Evolutionary conservation across 2,888 invertebrate species (phyloP), one percentile per base, ranked within the genome.

Genomic region (Erannis defoliaria): DNA sequence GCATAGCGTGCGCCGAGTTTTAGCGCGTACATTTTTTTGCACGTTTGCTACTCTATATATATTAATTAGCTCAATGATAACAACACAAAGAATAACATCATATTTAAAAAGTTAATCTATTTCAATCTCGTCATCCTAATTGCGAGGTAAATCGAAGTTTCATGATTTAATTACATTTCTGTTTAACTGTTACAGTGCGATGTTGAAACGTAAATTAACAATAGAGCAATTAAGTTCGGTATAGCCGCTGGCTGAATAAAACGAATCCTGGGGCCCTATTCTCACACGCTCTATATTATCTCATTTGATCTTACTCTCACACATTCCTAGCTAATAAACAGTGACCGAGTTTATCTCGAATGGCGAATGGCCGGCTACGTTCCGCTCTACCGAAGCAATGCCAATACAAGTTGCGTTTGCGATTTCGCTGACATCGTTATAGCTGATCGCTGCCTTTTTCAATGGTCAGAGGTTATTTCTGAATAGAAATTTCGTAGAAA

Each of bases 201-300:
- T 65, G 84, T 80, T 88, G 88, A 88, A 90, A 89, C 86, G 90
- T 90, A 86, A 92, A 93, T 91, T 91, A 92, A 92, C 92, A 93
- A 93, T 92, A 89, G 90, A 88, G 88, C 90, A 93, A 93, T 92
- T 93, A 92, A 91, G 86, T 87, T 86, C 80, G 77, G 81, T 77
- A 77, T 83, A 31, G 86, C 84, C 84, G 82, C 79, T 80, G 64
- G 79, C 81, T 57, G 64, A 71, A 62, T 64, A 84, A 90, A 88
- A 89, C 85, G 87, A 86, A 86, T 86, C 84, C 66, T 66, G 46
- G 6, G 12, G 0, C 46, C 16, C 2, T 8, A 19, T 46, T 31
- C 31, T 46, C 1, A 31, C 5, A 3, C 8, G 19, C 12, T 46
- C 31, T 31, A 46, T 19, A 31, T 31, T 6, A 31, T 45, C 4